phyloP scores from a whole-genome alignment of 1,140 invertebrate species.

The Eumeta japonica region DNA sequence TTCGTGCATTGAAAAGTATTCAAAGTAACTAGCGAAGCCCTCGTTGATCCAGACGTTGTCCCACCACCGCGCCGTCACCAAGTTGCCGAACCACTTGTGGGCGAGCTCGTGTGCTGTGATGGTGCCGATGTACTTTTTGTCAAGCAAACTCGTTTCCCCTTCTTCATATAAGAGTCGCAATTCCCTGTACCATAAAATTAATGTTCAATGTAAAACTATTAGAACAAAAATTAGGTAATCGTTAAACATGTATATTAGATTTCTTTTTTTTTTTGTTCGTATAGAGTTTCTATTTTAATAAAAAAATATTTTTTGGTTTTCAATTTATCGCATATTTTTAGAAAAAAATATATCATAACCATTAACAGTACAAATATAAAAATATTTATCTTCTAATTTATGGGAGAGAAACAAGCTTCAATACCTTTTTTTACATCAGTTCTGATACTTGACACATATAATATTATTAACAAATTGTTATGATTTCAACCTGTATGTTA shows the following conservation, averaged over 20 bases:
- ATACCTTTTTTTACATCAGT: too few species aligned
- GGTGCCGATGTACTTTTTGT: slow-evolving; percentile 47
- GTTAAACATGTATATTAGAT: too few species aligned
- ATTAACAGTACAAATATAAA: background rate
- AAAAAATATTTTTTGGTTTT: background rate
- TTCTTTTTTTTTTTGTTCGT: too few species aligned
- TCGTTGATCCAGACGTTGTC: slow-evolving; percentile 76
- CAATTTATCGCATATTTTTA: background rate
- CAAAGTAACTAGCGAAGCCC: slow-evolving; percentile 77
- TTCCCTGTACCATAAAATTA: slow-evolving; percentile 25
- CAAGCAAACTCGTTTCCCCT: slow-evolving; percentile 32
- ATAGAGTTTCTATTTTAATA: too few species aligned
- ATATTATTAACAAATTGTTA: too few species aligned
- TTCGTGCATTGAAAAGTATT: slow-evolving; percentile 65
- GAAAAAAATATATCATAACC: background rate
- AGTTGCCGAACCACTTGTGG: slow-evolving; percentile 60
- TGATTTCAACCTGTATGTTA: slow-evolving; percentile 63
- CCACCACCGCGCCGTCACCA: slow-evolving; percentile 60
- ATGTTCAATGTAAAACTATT: too few species aligned
- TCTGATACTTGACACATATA: too few species aligned
- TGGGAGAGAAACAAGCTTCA: too few species aligned
- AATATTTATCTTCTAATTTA: too few species aligned
- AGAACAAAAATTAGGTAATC: too few species aligned
- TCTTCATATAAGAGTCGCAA: slow-evolving; percentile 35
- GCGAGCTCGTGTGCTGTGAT: slow-evolving; percentile 61